These are phyloP conservation scores for Holacanthus passer DNA, from an alignment of 2,113 vertebrate species.

Conservation along the genomic window DNA sequence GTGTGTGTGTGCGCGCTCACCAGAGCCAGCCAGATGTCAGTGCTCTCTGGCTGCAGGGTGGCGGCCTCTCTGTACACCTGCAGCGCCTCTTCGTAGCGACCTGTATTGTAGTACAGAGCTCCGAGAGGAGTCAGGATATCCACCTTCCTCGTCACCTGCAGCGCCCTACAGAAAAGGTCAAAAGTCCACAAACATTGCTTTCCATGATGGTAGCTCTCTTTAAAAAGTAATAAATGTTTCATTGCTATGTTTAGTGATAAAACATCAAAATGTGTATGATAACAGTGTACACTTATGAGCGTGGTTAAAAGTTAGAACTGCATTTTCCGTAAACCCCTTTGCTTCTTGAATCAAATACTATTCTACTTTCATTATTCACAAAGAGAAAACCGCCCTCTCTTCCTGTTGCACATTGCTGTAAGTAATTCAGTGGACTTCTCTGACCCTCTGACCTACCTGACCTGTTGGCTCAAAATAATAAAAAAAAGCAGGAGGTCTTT, in stretches of 20 bases:
- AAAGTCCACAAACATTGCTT: conserved; percentile 5
- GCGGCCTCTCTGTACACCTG: conserved; percentile 91
- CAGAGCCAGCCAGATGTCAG: conserved; percentile 91
- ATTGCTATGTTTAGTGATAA: background rate
- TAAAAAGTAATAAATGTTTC: background rate
- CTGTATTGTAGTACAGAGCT: conserved; percentile 97
- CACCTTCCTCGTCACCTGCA: conserved; percentile 89
- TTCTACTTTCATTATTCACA: no score
- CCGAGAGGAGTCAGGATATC: conserved; percentile 93
- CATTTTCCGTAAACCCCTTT: background rate
- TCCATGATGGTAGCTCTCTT: background rate
- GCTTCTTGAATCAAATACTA: background rate
- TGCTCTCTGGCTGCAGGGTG: conserved; percentile 87
- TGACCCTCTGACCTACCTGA: background rate
- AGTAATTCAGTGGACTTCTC: background rate
- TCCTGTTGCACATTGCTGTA: background rate
- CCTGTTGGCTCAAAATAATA: background rate
- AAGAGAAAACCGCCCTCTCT: no score
- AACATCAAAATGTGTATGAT: background rate
- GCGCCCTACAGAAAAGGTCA: conserved; percentile 79
- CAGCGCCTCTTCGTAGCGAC: conserved; percentile 90
- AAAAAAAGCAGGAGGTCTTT: no score
- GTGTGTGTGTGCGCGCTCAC: conserved; percentile 79
- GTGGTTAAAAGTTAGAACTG: background rate
- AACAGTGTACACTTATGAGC: background rate